Evolutionary conservation across 2,113 vertebrate species (phyloP).

Genomic region (Ifrita kowaldi): DNA sequence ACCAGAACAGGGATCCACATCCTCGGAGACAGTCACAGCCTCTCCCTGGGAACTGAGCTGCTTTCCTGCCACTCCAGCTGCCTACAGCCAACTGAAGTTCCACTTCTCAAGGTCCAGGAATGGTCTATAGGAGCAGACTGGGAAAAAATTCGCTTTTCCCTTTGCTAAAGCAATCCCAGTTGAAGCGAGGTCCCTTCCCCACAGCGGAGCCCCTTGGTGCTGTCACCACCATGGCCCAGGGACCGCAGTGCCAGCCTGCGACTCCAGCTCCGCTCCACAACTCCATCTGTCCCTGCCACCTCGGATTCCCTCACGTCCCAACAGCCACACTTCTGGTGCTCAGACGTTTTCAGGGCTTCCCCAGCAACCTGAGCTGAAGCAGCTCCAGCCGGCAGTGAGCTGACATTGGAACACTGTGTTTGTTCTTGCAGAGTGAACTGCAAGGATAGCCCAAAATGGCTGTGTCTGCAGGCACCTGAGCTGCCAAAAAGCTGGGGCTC

Average conservation of each 20-base stretch:
- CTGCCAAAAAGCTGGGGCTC: neutral
- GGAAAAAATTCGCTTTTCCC: neutral
- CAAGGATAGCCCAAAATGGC: fast-evolving
- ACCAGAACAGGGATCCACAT: neutral
- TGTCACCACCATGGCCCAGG: fast-evolving
- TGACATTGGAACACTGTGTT: fast-evolving
- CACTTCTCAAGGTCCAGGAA: neutral
- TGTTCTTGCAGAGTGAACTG: neutral
- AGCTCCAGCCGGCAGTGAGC: fast-evolving
- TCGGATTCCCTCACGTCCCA: neutral
- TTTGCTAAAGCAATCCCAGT: neutral
- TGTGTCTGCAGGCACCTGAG: neutral
- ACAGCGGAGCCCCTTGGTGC: neutral
- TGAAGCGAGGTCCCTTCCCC: neutral
- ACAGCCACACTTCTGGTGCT: neutral
- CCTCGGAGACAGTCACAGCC: neutral
- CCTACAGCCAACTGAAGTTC: neutral
- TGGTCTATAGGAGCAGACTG: neutral
- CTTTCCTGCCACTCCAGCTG: neutral
- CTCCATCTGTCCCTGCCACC: conserved; percentile 29
- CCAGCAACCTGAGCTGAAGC: neutral
- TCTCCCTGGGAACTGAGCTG: neutral
- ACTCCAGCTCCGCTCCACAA: neutral
- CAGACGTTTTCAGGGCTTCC: fast-evolving
- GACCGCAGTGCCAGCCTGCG: neutral